A percentile compares a stretch with the other conserved stretches of the same genome.
Evolutionary conservation across 2,113 vertebrate species (phyloP).

Genomic region (Gallinago media): DNA sequence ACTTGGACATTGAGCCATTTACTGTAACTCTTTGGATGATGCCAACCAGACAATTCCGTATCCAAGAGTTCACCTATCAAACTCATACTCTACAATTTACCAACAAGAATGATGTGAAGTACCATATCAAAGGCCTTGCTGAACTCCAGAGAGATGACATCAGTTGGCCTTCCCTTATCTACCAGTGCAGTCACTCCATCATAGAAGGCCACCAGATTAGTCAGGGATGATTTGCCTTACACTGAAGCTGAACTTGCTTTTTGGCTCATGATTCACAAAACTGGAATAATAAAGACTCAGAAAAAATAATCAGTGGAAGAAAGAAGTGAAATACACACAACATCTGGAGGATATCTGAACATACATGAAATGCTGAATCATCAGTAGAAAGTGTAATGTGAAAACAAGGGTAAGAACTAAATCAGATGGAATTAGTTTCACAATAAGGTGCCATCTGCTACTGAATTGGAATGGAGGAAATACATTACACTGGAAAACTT

Average conservation of each 20-base stretch:
- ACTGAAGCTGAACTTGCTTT: not conserved
- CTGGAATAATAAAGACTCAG: not conserved
- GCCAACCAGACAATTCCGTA: rapidly evolving
- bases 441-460: not conserved
- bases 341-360: not conserved
- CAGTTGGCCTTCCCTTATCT: not conserved
- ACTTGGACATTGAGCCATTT: not conserved
- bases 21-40: not conserved
- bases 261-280: not conserved
- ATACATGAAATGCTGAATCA: not conserved
- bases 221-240: not conserved
- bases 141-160: not conserved
- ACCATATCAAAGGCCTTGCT: not conserved
- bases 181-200: not conserved
- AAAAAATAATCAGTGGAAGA: not conserved
- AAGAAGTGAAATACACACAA: not conserved
- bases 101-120: not conserved
- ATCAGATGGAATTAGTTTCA: not conserved
- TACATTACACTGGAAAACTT: not conserved
- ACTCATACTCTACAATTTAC: not conserved
- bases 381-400: not conserved
- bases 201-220: not conserved
- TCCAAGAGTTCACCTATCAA: not conserved
- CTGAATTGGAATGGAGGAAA: not conserved
- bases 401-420: not conserved